Evolutionary conservation across 2,797 vertebrate genomes (phyloP), one percentile per base, ranked within the genome.

Genomic region (Ptychobarbus kaznakovi): DNA sequence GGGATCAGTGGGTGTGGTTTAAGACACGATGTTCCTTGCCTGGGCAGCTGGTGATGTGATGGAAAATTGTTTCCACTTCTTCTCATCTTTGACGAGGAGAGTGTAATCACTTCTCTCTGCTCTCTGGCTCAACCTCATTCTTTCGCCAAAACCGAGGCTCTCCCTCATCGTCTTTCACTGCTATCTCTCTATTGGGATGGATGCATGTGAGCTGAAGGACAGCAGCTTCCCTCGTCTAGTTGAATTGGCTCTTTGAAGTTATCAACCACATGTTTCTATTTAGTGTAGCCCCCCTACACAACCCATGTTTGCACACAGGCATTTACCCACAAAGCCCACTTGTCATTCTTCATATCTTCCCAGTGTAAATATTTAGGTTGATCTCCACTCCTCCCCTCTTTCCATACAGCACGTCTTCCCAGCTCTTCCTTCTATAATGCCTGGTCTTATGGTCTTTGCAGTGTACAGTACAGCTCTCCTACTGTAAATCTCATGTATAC

Each of bases 281-380:
- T 88, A 87, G 81, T 77, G 82, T 72, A 83, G 13, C 65, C 73
- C 66, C 80, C 40, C 75, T 81, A 68, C 78, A 68, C 44, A 83
- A 85, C 44, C 22, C 80, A 69, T 65, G 56, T 63, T 82, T 72
- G 56, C 83, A 80, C 82, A 77, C 46, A 80, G 49, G 32, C 75
- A 70, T 56, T 69, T 44, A 84, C 75, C 70, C 49, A 56, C 82
- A 61, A 46, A 73, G 80, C 72, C 58, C 69, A 28, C 63, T n/a
- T 81, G 65, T 74, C 79, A 73, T 53, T 82, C 73, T 35, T 76
- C 40, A 83, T 87, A 78, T 89, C 87, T 89, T 89, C 86, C 84
- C 86, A 87, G 76, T 82, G 68, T 90, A 90, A 93, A 93, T 92
- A 91, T 93, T 92, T 90, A 86, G 53, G 46, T 86, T 84, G 89